These are phyloP conservation scores for Dugesia japonica DNA, from an alignment of 2,888 invertebrate species.

Conservation along the genomic window DNA sequence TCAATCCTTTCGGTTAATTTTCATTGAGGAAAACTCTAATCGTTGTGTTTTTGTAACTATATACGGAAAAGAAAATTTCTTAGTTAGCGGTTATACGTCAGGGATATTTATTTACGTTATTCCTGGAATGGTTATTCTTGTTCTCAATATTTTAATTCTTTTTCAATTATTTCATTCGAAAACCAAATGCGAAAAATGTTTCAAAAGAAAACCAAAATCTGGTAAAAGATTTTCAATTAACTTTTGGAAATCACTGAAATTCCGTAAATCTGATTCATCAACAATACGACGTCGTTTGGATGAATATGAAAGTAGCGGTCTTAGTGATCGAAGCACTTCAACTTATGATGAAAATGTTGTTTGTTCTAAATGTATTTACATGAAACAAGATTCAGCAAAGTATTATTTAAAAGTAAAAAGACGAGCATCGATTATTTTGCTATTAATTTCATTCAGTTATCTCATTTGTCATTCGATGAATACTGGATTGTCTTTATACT, in stretches of 20 bases:
- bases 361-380: not conserved
- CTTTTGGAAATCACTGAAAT: not conserved
- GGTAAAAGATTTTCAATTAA: not conserved
- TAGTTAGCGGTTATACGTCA: not conserved
- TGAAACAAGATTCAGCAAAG: not conserved
- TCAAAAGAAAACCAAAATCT: not conserved
- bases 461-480: not conserved
- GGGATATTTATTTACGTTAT: slow-evolving; percentile 38
- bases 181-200: slow-evolving; percentile 10
- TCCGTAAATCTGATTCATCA: not conserved
- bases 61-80: not conserved
- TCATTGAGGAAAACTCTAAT: slow-evolving; percentile 37
- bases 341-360: not conserved
- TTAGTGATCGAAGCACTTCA: not conserved
- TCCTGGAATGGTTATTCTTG: slow-evolving; percentile 40
- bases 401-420: not conserved
- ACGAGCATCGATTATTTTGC: slow-evolving; percentile 5
- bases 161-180: not conserved
- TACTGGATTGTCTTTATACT: not conserved
- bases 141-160: slow-evolving; percentile 40
- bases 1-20: slow-evolving; percentile 41
- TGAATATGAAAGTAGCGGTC: not conserved
- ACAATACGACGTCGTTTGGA: not conserved
- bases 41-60: slow-evolving; percentile 26
- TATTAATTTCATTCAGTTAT: slow-evolving; percentile 1